phyloP scores from a whole-genome alignment of 2,888 invertebrate species.

The Caenorhabditis sp. region DNA sequence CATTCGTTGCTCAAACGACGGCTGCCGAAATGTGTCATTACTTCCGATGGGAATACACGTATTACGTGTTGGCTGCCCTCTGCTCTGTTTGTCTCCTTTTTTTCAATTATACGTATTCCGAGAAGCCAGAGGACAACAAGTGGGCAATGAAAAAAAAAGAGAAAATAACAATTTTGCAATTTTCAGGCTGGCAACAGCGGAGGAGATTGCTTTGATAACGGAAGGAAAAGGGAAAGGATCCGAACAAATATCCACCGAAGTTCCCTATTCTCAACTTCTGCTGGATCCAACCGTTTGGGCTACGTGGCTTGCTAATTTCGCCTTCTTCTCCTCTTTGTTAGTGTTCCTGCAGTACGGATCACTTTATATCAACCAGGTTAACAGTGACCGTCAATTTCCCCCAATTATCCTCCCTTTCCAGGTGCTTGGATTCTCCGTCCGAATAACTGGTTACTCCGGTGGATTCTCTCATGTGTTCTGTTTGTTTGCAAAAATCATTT shows the following conservation, averaged over 20 bases:
- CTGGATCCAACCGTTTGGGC: conserved; percentile 57
- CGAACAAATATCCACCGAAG: not conserved
- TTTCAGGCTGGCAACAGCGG: conserved; percentile 37
- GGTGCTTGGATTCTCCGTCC: conserved; percentile 48
- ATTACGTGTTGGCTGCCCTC: conserved; percentile 52
- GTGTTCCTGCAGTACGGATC: conserved; percentile 61
- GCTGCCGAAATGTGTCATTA: conserved; percentile 57
- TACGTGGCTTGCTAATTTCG: conserved; percentile 58
- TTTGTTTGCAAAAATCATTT: conserved; percentile 47
- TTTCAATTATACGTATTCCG: conserved; percentile 51
- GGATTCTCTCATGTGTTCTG: conserved; percentile 55
- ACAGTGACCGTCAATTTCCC: too few species aligned
- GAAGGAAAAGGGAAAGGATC: conserved; percentile 38
- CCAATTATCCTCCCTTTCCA: not conserved
- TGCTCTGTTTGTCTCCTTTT: conserved; percentile 32
- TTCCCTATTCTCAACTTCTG: conserved; percentile 47
- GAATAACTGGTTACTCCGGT: conserved; percentile 38
- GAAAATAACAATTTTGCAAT: not conserved
- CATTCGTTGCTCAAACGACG: conserved; percentile 51
- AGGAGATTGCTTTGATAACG: conserved; percentile 48
- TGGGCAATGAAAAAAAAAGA: not conserved
- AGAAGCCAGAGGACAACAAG: conserved; percentile 42
- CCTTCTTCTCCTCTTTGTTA: conserved; percentile 57
- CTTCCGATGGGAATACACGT: conserved; percentile 58
- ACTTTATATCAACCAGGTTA: conserved; percentile 53